Evolutionary conservation across 2,113 vertebrate species (phyloP).

Genomic region (Otolemur garnettii): DNA sequence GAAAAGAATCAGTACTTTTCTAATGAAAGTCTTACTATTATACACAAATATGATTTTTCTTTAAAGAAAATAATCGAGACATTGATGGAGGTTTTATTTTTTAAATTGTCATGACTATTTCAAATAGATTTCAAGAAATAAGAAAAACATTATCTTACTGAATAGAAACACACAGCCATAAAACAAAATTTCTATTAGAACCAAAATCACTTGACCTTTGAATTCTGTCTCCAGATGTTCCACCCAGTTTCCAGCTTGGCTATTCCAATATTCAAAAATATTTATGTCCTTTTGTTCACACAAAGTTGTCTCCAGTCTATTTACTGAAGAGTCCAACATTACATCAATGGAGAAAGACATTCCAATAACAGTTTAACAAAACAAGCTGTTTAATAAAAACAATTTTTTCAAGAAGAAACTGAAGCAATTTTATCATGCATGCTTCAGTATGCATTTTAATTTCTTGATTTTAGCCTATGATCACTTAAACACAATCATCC

Average conservation of each 20-base stretch:
- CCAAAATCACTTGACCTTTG: constrained; percentile 17
- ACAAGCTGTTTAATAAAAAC: constrained; percentile 45
- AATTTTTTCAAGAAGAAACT: not conserved
- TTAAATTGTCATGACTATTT: not conserved
- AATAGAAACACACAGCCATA: not conserved
- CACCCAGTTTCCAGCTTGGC: not conserved
- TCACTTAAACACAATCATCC: constrained; percentile 41
- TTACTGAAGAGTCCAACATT: not conserved
- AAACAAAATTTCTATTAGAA: constrained; percentile 48
- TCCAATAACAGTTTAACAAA: constrained; percentile 38
- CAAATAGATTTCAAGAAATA: constrained; percentile 52
- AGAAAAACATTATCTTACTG: not conserved
- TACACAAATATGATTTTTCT: not conserved
- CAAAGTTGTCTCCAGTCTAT: constrained; percentile 45
- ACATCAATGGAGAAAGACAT: constrained; percentile 21
- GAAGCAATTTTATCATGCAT: not conserved
- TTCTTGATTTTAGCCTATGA: constrained; percentile 5
- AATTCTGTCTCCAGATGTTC: not conserved
- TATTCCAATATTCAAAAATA: constrained; percentile 37
- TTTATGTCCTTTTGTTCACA: constrained; percentile 48
- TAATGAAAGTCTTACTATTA: constrained; percentile 22
- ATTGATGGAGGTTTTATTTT: not conserved
- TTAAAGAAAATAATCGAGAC: constrained; percentile 44
- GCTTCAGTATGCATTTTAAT: constrained; percentile 23
- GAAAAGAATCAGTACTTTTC: not conserved